Base-by-base conservation (phyloP, 2,113 vertebrate genomes). In the Thamnophis sirtalis region DNA sequence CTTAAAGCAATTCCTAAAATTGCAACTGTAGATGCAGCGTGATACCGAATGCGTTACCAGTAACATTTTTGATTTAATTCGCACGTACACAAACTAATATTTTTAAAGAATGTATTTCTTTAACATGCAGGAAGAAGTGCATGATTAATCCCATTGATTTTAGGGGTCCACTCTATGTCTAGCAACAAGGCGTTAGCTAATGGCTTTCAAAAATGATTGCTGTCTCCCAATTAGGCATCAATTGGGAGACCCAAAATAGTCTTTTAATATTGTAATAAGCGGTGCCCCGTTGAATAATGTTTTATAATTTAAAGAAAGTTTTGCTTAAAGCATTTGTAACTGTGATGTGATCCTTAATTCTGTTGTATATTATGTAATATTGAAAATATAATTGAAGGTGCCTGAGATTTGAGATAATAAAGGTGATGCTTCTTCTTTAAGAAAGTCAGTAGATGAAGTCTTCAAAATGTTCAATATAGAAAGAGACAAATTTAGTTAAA, bases 1-100 rank as follows among this genome's bases (percentile, higher is more conserved):
- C 53, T 90, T 94, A 92, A 96, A 95, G 73, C 94, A 84, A 43
- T 87, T 96, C 86, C 88, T 2, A 90, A 84, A 89, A 94, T 93
- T 95, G 87, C 89, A 93, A 87, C 60, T 55, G 86, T 49, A 93
- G 54, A 90, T 93, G 54, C 89, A 9, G 89, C 93, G 50, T 53
- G 93, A 26, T 58, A 88, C 28, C 94, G 91, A 53, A 84, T 56
- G 60, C 9, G 80, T 5, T 58, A 73, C 92, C 93, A 84, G 56
- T 92, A 93, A 92, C 92, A 84, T 1, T 0, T 60, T 24, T 55
- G n/a, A 68, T 53, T 11, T 63, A 89, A 26, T 33, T 86, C 51
- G 22, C 21, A 28, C 50, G 63, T 90, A 86, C 49, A 55, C 63
- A 68, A 86, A 95, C 86, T 60, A 89, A 93, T 84, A 26, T 93